These are phyloP conservation scores for Chrysomela aeneicollis DNA, from an alignment of 2,888 invertebrate species.

Conservation along the genomic window DNA sequence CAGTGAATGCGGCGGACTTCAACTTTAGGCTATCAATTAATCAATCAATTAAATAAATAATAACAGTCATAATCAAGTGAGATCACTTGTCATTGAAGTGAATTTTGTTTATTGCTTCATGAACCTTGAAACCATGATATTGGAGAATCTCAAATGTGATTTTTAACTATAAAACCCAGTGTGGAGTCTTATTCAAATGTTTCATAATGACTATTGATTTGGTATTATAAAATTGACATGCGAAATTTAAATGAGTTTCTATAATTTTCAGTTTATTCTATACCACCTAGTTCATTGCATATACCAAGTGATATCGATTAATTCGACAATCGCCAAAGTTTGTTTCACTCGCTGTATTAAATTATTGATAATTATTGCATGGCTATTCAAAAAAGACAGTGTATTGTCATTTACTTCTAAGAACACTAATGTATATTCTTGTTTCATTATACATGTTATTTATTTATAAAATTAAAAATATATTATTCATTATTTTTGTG, in stretches of 20 bases:
- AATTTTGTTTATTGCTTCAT: too few species aligned
- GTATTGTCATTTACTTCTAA: background rate
- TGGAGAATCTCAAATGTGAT: too few species aligned
- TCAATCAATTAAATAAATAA: too few species aligned
- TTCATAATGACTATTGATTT: too few species aligned
- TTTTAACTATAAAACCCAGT: too few species aligned
- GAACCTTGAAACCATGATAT: too few species aligned
- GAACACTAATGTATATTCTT: background rate
- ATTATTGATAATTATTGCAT: background rate
- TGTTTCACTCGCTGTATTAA: background rate
- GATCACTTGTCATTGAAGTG: too few species aligned
- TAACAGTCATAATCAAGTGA: too few species aligned
- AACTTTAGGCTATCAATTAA: too few species aligned
- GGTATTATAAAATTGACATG: too few species aligned
- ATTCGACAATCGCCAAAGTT: background rate
- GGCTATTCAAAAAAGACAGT: background rate
- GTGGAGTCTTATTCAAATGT: background rate
- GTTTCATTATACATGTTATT: background rate
- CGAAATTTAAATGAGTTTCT: too few species aligned
- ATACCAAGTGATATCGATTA: background rate
- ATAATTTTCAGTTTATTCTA: constrained; percentile 1
- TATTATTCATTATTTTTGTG: background rate
- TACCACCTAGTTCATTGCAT: background rate
- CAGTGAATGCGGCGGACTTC: too few species aligned
- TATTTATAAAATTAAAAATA: background rate